Evolutionary conservation across 2,888 invertebrate genomes (phyloP), one percentile per base, ranked within the genome.

Genomic region (Amaurobius ferox): DNA sequence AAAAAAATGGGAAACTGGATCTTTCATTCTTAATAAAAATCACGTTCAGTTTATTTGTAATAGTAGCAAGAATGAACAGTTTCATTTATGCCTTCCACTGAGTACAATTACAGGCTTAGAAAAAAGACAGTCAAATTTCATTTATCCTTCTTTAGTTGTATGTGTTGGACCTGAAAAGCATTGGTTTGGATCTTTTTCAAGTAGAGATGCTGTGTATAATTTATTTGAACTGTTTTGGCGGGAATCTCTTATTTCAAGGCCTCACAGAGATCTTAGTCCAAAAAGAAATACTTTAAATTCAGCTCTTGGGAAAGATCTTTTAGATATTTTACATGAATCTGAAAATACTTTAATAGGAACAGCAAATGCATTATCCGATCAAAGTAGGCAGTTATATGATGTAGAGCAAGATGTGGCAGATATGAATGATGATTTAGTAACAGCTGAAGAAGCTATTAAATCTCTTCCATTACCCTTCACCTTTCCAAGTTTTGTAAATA

Each of bases 161-260:
- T 55, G 67, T 40, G 28, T 73, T 67, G 73, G 73, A 7, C 40
- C 40, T n/a, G 78, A 78, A 40, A 86, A 79, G n/a, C 62, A 86
- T 26, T 86, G 85, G 85, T 86, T 86, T 73, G 48, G 78, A 16
- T 86, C 85, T 5, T 78, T 86, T 68, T 11, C 48, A 9, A 86
- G 73, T 32, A 72, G 85, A 35, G 85, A 86, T 32, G 26, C 67
- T 9, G 67, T 74, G 0, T 86, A 73, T 40, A 86, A 86, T 40
- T 73, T 86, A n/a, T 11, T 86, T 0, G 85, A 79, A 44, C 44
- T 86, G 7, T 86, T 86, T 68, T 86, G 85, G 85, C 30, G 78
- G 62, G 68, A 79, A 19, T 23, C 73, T 26, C 66, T 86, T 3
- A 30, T 86, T 30, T 62, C 73, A 2, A 67, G 32, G 26, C 26